phyloP scores from a whole-genome alignment of 2,888 invertebrate species.

The Augiades crinisus region DNA sequence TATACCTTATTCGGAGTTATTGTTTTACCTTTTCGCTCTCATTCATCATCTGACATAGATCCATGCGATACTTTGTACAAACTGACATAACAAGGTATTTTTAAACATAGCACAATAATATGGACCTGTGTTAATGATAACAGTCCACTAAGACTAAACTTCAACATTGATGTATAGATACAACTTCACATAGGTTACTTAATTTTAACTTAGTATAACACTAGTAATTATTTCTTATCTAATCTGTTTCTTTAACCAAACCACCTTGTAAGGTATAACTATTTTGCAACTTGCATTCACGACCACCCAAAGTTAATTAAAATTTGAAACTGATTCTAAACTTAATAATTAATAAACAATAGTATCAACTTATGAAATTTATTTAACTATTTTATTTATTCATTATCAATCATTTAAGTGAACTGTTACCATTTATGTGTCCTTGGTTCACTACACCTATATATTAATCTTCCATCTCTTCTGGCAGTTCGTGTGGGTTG shows the following conservation, averaged over 20 bases:
- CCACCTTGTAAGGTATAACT: neutral
- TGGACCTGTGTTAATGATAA: slow-evolving; percentile 42
- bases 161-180: neutral
- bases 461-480: slow-evolving; percentile 95
- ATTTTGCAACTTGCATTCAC: neutral
- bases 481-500: slow-evolving; percentile 97
- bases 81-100: slow-evolving; percentile 64
- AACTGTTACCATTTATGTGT: slow-evolving; percentile 43
- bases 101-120: slow-evolving; percentile 60
- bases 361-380: slow-evolving; percentile 21
- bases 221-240: neutral
- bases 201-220: neutral
- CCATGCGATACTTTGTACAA: slow-evolving; percentile 71
- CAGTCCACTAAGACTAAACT: slow-evolving; percentile 41
- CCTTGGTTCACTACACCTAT: slow-evolving; percentile 32
- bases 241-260: neutral
- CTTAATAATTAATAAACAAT: slow-evolving; percentile 19
- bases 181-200: neutral
- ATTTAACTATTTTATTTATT: slow-evolving; percentile 23
- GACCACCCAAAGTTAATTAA: neutral
- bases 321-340: slow-evolving; percentile 1
- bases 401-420: slow-evolving; percentile 37
- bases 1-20: slow-evolving; percentile 58
- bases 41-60: slow-evolving; percentile 73
- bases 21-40: slow-evolving; percentile 57